Conservation (phyloP, 2,113 vertebrate species). For the Thryonomys swinderianus region DNA sequence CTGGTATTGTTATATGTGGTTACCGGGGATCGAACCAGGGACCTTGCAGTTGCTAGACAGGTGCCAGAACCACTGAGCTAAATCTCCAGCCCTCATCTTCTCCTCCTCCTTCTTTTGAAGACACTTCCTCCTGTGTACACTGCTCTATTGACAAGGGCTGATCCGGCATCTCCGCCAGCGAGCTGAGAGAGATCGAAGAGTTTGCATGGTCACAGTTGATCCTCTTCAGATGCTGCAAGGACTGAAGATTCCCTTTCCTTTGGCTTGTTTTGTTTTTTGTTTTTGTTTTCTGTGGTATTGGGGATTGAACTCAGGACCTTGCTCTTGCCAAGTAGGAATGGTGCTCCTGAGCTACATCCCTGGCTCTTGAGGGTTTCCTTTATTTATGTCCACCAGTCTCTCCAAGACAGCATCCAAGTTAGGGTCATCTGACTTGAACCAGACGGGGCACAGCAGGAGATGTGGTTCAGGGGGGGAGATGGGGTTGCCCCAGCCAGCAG, state of each 20-base stretch:
- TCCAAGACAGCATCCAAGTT: slow-evolving; percentile 95
- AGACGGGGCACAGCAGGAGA: slow-evolving; percentile 90
- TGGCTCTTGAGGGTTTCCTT: too few relatives aligned
- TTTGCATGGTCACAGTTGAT: slow-evolving; percentile 96
- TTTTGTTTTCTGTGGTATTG: too few relatives aligned
- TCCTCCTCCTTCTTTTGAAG: too few relatives aligned
- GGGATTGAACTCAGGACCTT: too few relatives aligned
- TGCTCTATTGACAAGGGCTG: slow-evolving; percentile 96
- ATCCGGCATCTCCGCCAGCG: slow-evolving; percentile 97
- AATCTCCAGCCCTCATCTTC: slow-evolving; percentile 62
- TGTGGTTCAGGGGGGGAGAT: too few relatives aligned
- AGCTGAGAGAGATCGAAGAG: slow-evolving; percentile 98
- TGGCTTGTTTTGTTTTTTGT: too few relatives aligned
- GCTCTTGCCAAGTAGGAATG: too few relatives aligned
- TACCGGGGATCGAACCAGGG: too few relatives aligned
- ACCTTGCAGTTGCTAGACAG: too few relatives aligned
- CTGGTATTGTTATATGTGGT: too few relatives aligned
- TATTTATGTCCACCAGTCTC: slow-evolving; percentile 95
- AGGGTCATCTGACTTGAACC: slow-evolving; percentile 97
- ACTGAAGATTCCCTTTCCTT: slow-evolving; percentile 94
- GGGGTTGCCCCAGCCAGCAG: slow-evolving; percentile 86
- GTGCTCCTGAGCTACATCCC: too few relatives aligned
- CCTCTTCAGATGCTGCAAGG: slow-evolving; percentile 96
- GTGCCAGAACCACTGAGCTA: too few relatives aligned
- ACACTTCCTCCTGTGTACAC: slow-evolving; percentile 88